A percentile compares a stretch with the other conserved stretches of the same genome.
Conservation (phyloP, 1,140 invertebrate genomes). For the Chelonus insularis region DNA sequence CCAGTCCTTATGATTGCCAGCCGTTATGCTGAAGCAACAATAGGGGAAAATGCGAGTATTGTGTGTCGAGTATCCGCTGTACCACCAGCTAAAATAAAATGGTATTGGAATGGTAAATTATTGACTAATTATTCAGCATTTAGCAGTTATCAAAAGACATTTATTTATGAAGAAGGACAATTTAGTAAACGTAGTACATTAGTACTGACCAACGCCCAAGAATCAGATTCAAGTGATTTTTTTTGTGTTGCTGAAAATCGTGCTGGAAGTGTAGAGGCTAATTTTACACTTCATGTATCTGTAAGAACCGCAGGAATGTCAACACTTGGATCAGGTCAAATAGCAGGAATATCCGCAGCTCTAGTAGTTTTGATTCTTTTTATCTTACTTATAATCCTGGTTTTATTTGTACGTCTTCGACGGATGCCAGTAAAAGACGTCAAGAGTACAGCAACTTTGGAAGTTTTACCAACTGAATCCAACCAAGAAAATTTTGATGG, state of each 20-base stretch:
- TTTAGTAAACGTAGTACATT: constrained; percentile 74
- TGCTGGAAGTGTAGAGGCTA: constrained; percentile 88
- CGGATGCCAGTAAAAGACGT: constrained; percentile 71
- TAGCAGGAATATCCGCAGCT: constrained; percentile 81
- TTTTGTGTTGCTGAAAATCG: constrained; percentile 89
- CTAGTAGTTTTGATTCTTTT: constrained; percentile 78
- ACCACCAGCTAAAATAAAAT: constrained; percentile 79
- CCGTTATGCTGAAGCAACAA: constrained; percentile 74
- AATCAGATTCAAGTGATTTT: constrained; percentile 86
- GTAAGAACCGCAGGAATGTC: constrained; percentile 76
- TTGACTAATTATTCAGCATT: constrained; percentile 79
- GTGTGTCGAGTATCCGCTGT: constrained; percentile 78
- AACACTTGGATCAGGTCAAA: constrained; percentile 79
- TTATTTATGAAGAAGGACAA: constrained; percentile 77
- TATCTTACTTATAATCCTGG: constrained; percentile 73
- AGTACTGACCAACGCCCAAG: constrained; percentile 83
- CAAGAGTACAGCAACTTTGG: constrained; percentile 74
- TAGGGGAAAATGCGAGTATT: constrained; percentile 84
- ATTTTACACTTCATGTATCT: constrained; percentile 84
- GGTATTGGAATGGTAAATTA: constrained; percentile 84
- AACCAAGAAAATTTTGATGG: constrained; percentile 53
- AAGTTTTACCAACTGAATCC: constrained; percentile 68
- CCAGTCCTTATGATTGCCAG: constrained; percentile 78
- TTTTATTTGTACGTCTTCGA: constrained; percentile 72
- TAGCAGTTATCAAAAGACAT: constrained; percentile 78